Percentiles rank a stretch among this genome's conserved stretches.
Evolutionary conservation across 2,888 invertebrate species (phyloP).

Genomic region (Marronus borbonicus): DNA sequence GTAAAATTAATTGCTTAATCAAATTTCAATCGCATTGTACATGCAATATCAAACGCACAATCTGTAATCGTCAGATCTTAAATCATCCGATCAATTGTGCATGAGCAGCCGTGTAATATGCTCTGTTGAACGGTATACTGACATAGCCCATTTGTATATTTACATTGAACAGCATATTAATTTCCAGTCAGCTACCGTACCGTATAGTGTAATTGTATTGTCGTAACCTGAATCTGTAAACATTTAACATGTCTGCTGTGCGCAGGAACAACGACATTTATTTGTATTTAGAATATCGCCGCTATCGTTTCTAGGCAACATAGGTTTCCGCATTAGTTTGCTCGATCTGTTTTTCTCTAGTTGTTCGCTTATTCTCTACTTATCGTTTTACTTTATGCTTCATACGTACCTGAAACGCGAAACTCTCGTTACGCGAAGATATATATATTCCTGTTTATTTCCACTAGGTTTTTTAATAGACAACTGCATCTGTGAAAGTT

Average conservation of each 20-base stretch:
- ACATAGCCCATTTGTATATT: too few species aligned
- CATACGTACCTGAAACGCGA: too few species aligned
- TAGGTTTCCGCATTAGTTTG: slow-evolving; percentile 22
- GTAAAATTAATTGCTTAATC: slow-evolving; percentile 8
- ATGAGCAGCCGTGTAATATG: background rate
- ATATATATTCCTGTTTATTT: too few species aligned
- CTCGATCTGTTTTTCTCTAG: background rate
- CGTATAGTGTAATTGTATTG: background rate
- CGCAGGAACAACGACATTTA: background rate
- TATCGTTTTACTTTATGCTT: too few species aligned
- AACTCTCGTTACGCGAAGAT: too few species aligned
- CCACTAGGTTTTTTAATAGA: too few species aligned
- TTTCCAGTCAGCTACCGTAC: background rate
- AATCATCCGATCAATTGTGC: slow-evolving; percentile 15
- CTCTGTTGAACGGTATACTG: background rate
- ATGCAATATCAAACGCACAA: background rate
- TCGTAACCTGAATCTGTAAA: slow-evolving; percentile 7
- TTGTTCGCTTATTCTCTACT: slow-evolving; percentile 1
- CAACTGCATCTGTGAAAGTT: too few species aligned
- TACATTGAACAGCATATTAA: slow-evolving; percentile 9
- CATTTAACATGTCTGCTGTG: background rate
- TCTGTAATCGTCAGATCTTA: background rate
- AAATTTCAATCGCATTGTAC: background rate
- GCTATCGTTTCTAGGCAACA: background rate
- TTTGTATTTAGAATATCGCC: slow-evolving; percentile 22